A percentile compares a stretch with the other conserved stretches of the same genome.
Evolutionary conservation across 2,113 vertebrate genomes (phyloP).

Genomic region (Lichenostomus cassidix): DNA sequence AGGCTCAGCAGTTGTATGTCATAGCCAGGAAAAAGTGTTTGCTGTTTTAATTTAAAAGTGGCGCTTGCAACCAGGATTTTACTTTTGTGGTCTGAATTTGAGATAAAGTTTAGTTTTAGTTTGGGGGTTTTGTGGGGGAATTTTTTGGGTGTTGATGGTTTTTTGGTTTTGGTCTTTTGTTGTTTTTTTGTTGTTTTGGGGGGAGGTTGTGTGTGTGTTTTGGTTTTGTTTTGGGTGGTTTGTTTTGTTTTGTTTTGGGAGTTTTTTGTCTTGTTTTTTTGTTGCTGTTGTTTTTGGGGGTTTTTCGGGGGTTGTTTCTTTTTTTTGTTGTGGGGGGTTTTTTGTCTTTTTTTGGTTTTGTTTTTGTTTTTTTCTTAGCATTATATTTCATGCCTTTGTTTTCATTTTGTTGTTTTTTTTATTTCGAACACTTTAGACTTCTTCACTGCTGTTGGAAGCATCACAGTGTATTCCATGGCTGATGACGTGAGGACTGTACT

Average conservation of each 20-base stretch:
- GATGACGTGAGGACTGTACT: not conserved
- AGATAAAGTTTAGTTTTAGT: not conserved
- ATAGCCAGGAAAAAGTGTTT: not conserved
- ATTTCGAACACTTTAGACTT: not conserved
- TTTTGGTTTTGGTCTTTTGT: too few species aligned
- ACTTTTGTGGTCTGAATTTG: not conserved
- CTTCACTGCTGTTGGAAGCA: not conserved
- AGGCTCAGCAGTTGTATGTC: not conserved
- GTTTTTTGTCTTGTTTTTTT: not conserved
- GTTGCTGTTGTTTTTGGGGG: not conserved
- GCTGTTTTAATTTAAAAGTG: not conserved
- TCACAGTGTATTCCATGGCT: not conserved
- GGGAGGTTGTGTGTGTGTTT: too few species aligned
- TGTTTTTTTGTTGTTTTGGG: too few species aligned
- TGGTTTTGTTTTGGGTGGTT: not conserved
- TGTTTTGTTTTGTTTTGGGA: not conserved
- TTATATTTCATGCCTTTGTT: not conserved
- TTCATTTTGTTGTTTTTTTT: not conserved
- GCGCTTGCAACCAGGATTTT: not conserved
- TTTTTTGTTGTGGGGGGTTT: not conserved
- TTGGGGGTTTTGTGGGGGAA: rapidly evolving
- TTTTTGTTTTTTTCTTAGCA: rapidly evolving
- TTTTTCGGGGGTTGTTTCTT: too few species aligned
- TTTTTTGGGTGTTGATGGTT: not conserved
- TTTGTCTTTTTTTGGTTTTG: not conserved